phyloP scores from a whole-genome alignment of 2,113 vertebrate species.

The Hemicordylus capensis region DNA sequence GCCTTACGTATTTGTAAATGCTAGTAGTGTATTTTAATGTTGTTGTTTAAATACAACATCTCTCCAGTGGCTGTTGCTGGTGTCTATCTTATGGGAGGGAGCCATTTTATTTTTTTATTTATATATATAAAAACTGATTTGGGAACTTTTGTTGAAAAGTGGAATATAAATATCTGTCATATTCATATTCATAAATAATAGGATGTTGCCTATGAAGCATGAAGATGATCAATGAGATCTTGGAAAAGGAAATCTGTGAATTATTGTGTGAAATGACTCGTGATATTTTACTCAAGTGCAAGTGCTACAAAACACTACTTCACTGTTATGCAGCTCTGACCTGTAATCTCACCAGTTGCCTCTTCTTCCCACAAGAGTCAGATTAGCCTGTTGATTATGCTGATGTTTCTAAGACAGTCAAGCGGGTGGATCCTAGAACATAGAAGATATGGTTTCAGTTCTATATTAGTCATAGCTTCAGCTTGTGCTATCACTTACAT shows the following conservation, averaged over 20 bases:
- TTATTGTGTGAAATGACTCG: background rate
- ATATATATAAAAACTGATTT: too few species aligned
- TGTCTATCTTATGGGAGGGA: too few species aligned
- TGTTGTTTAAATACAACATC: background rate
- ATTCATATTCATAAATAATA: background rate
- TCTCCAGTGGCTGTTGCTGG: too few species aligned
- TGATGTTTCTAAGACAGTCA: background rate
- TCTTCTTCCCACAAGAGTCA: background rate
- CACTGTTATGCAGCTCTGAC: background rate
- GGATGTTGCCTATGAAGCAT: background rate
- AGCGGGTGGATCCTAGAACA: background rate
- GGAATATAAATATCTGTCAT: too few species aligned
- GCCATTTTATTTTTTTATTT: too few species aligned
- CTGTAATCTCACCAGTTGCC: background rate
- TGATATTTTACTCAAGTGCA: background rate
- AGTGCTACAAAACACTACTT: background rate
- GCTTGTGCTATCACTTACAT: background rate
- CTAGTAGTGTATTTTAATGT: background rate
- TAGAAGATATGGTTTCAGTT: too few species aligned
- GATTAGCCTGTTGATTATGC: background rate
- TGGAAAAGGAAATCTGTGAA: background rate
- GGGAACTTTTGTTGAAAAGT: too few species aligned
- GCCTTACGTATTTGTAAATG: background rate
- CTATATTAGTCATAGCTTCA: background rate
- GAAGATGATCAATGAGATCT: background rate